phyloP scores from a whole-genome alignment of 2,113 vertebrate species.

The Marmota flaviventris region DNA sequence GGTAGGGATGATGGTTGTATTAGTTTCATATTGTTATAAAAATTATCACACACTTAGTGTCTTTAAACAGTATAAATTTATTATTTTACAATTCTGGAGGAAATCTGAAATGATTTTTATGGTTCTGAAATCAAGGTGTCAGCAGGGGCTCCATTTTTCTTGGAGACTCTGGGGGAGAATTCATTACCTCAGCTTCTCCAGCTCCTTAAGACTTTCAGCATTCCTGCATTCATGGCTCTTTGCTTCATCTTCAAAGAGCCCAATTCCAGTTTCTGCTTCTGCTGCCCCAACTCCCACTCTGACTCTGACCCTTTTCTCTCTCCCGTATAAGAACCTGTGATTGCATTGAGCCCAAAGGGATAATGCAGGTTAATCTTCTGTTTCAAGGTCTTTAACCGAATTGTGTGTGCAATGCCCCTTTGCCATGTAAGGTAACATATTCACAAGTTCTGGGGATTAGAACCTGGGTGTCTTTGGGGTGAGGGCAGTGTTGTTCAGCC shows the following conservation, averaged over 20 bases:
- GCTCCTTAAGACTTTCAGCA: not conserved
- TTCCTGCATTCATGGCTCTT: not conserved
- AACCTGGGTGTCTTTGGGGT: not conserved
- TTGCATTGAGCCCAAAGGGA: not conserved
- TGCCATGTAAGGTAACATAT: not conserved
- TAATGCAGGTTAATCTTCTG: not conserved
- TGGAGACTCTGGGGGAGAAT: not conserved
- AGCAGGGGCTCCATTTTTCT: not conserved
- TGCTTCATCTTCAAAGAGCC: not conserved
- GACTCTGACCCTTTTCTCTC: not conserved
- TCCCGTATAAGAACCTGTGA: not conserved
- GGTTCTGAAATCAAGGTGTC: not conserved
- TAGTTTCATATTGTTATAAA: not conserved
- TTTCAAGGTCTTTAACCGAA: not conserved
- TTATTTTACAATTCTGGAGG: constrained; percentile 10
- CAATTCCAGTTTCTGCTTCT: not conserved
- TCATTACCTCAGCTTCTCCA: not conserved
- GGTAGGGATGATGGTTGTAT: not conserved
- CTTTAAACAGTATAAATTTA: not conserved
- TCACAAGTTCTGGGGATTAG: not conserved
- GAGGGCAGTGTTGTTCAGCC: not conserved
- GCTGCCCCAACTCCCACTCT: not conserved
- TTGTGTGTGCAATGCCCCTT: not conserved
- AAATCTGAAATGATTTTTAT: not conserved
- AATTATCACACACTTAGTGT: not conserved